A percentile compares a stretch with the other conserved stretches of the same genome.
Conservation (phyloP, 1,140 invertebrate genomes). For the Temnothorax longispinosus region DNA sequence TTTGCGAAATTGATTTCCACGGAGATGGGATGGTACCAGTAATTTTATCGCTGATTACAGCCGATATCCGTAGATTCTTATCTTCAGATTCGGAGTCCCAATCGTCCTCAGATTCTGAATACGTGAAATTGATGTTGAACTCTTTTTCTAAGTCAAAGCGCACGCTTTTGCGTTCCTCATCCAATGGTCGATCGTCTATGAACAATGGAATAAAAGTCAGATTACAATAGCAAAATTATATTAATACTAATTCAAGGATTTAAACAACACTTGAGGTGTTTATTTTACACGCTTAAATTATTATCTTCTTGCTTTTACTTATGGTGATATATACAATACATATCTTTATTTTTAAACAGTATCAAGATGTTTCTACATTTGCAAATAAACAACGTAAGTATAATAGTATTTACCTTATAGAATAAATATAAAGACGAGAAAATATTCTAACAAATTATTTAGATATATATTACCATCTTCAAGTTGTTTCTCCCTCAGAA, state of each 20-base stretch:
- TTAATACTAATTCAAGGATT: not conserved
- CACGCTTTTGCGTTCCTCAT: constrained; percentile 91
- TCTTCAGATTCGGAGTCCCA: constrained; percentile 83
- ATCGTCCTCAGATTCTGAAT: constrained; percentile 87
- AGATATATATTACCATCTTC: constrained; percentile 83
- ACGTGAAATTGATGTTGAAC: constrained; percentile 80
- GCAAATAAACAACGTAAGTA: not conserved
- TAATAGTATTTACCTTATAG: not conserved
- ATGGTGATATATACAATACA: not conserved
- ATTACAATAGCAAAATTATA: not conserved
- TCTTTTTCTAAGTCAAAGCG: constrained; percentile 87
- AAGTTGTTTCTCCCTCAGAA: constrained; percentile 89
- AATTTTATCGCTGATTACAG: constrained; percentile 47
- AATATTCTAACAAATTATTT: not conserved
- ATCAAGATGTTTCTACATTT: not conserved
- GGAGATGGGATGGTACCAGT: constrained; percentile 32
- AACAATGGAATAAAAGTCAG: not conserved
- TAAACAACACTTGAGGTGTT: not conserved
- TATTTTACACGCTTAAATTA: not conserved
- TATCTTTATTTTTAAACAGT: constrained; percentile 3
- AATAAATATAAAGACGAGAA: not conserved
- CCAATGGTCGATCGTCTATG: constrained; percentile 84
- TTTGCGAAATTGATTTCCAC: constrained; percentile 1
- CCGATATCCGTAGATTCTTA: constrained; percentile 75
- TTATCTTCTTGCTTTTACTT: not conserved